phyloP scores from a whole-genome alignment of 2,888 invertebrate species.

The Diploptera punctata region DNA sequence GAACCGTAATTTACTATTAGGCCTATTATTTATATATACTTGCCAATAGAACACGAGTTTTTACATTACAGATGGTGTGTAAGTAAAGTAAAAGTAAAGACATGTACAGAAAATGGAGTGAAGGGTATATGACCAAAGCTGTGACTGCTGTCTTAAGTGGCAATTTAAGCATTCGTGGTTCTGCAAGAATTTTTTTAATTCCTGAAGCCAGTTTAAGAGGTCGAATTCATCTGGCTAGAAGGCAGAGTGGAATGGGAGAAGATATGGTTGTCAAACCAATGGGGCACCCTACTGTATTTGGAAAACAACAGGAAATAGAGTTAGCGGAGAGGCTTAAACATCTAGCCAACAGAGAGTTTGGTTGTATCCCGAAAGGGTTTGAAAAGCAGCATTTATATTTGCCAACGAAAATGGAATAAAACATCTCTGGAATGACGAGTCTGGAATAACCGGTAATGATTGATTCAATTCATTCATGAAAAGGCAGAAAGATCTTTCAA shows the following conservation, averaged over 20 bases:
- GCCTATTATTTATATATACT: no score
- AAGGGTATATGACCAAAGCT: background rate
- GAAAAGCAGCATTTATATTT: background rate
- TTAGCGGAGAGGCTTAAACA: background rate
- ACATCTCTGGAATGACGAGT: background rate
- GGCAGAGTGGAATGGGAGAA: background rate
- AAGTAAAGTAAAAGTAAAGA: background rate
- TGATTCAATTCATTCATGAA: slow-evolving; percentile 9
- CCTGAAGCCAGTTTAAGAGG: background rate
- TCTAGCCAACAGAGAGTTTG: background rate
- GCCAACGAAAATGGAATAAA: background rate
- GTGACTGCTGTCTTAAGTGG: background rate
- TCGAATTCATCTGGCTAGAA: background rate
- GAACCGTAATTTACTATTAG: no score
- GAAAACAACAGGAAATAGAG: background rate
- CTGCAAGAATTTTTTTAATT: background rate
- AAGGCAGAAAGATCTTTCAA: background rate
- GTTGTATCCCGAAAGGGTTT: background rate
- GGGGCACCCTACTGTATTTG: background rate
- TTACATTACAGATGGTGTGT: background rate
- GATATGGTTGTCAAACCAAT: background rate
- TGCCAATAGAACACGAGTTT: no score
- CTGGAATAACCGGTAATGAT: background rate
- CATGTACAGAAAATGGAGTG: background rate
- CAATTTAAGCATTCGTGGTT: background rate